Evolutionary conservation across 2,888 invertebrate genomes (phyloP).

Genomic region (Idaea dimidiata): DNA sequence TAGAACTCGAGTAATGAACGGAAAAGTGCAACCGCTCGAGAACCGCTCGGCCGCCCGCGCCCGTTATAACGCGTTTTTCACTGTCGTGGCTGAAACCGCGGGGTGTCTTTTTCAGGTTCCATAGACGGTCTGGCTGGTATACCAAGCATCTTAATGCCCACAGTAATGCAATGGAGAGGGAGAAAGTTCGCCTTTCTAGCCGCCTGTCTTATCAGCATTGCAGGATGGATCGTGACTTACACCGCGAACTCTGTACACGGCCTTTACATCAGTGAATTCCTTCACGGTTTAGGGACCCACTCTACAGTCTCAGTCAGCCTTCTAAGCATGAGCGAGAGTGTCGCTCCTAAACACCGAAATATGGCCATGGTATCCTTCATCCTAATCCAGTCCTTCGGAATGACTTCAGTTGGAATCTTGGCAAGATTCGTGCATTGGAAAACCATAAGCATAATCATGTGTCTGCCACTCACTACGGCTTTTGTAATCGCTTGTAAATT

Average conservation of each 20-base stretch:
- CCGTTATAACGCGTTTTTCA: too few species aligned
- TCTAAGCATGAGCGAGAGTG: slow-evolving; percentile 21
- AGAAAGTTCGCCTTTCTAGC: slow-evolving; percentile 29
- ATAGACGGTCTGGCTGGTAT: slow-evolving; percentile 31
- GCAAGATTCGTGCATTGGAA: slow-evolving; percentile 23
- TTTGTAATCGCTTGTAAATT: slow-evolving; percentile 18
- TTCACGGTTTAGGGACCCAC: slow-evolving; percentile 24
- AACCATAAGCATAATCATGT: slow-evolving; percentile 22
- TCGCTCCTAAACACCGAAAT: slow-evolving; percentile 21
- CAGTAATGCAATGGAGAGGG: slow-evolving; percentile 32
- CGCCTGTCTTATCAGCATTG: slow-evolving; percentile 22
- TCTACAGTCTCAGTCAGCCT: slow-evolving; percentile 20
- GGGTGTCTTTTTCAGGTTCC: slow-evolving; percentile 22
- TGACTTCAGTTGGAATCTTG: slow-evolving; percentile 15
- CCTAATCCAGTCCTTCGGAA: slow-evolving; percentile 3
- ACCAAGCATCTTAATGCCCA: slow-evolving; percentile 27
- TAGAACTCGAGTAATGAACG: too few species aligned
- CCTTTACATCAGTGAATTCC: slow-evolving; percentile 24
- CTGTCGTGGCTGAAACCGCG: too few species aligned
- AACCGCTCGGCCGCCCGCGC: too few species aligned
- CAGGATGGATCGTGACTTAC: slow-evolving; percentile 27
- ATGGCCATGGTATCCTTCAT: slow-evolving; percentile 15
- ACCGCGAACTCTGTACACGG: slow-evolving; percentile 13
- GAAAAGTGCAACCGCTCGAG: too few species aligned
- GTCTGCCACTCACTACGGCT: slow-evolving; percentile 19